Evolutionary conservation across 2,113 vertebrate species (phyloP).

Genomic region (Nothobranchius furzeri): DNA sequence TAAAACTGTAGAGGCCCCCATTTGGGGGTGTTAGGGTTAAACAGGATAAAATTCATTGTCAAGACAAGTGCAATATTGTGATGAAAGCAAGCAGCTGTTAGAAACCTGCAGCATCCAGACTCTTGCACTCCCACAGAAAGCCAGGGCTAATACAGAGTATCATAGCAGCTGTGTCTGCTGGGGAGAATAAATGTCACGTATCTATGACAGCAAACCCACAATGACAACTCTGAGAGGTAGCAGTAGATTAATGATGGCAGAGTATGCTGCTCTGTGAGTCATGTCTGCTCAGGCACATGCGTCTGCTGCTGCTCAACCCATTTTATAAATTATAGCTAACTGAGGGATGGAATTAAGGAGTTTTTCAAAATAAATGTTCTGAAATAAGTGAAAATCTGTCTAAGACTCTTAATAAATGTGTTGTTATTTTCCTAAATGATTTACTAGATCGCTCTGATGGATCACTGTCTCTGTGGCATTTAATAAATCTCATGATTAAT

Average conservation of each 20-base stretch:
- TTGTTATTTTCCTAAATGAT: not conserved
- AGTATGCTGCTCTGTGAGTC: slow-evolving; percentile 38
- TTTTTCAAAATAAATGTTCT: not conserved
- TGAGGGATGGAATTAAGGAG: not conserved
- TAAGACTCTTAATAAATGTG: not conserved
- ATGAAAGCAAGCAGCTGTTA: too few species aligned
- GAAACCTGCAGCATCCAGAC: not conserved
- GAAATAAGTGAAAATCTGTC: not conserved
- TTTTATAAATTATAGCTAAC: slow-evolving; percentile 27
- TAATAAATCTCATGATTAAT: not conserved
- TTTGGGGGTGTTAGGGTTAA: too few species aligned
- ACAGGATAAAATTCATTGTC: too few species aligned
- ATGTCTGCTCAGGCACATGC: slow-evolving; percentile 26
- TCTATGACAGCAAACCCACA: slow-evolving; percentile 5
- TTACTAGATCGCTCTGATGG: too few species aligned
- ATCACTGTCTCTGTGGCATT: too few species aligned
- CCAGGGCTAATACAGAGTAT: not conserved
- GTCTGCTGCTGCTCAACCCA: slow-evolving; percentile 13
- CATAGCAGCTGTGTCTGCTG: slow-evolving; percentile 4
- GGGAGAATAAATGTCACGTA: slow-evolving; percentile 9
- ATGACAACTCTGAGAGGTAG: slow-evolving; percentile 14
- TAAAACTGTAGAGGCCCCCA: too few species aligned
- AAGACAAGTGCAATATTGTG: too few species aligned
- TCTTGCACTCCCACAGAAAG: not conserved
- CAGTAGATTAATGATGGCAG: slow-evolving; percentile 44